Base-by-base conservation (phyloP, 64 coral and sea anemone species). In the Montipora capricornis region DNA sequence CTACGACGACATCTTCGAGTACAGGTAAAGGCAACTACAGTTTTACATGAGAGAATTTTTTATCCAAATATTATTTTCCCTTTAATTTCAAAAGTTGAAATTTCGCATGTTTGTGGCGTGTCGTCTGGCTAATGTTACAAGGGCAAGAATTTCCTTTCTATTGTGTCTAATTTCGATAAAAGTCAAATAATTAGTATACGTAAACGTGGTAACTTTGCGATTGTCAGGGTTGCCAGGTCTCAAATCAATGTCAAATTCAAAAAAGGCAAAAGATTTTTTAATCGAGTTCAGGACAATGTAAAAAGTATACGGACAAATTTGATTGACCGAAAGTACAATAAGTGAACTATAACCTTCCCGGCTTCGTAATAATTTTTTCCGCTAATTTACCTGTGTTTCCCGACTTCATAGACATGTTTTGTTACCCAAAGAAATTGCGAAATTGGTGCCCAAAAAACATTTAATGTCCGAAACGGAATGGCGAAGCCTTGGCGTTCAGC, bases 391-490 rank as follows among this genome's bases (percentile, higher is more conserved):
- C 26, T 66, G 44, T 16, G 7, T 45, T 84, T 51, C 20, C 48
- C 20, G 46, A 6, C 47, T 76, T 52, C 68, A 3, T 69, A 94
- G 92, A 48, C 92, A 94, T 82, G 92, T 94, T 49, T 59, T 94
- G 61, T 13, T 94, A 15, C 92, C 92, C 6, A 80, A 71, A 37
- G 79, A 94, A 66, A 87, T 94, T 73, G 92, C 84, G 12, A 77
- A 77, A 50, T 37, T 94, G 48, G 76, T 89, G 14, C 84, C 84
- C 14, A 80, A 94, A 67, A 79, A 77, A 49, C 76, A 94, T 60
- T 62, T 94, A n/a, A 94, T 94, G 92, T 81, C 85, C 3, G 92
- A 94, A 73, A 75, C 84, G 51, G 92, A 94, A 94, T 94, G 92
- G 92, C 78, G 92, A 74, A 89, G 87, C 16, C 87, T 94, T 71